phyloP scores from a whole-genome alignment of 2,888 invertebrate genomes.

The Listrodromus nycthemerus region DNA sequence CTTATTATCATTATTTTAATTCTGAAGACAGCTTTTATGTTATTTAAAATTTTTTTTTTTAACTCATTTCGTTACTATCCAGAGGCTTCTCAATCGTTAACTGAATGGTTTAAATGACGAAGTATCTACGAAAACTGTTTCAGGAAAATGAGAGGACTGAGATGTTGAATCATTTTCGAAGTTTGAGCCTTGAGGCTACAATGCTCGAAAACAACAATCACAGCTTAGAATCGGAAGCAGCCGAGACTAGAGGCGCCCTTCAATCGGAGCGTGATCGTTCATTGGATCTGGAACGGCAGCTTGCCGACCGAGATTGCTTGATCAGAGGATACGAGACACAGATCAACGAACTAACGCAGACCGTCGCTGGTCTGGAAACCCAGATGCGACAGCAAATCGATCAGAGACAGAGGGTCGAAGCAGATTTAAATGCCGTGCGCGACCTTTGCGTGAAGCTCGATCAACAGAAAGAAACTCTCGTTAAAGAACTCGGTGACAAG shows the following conservation, averaged over 20 bases:
- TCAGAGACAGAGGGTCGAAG: constrained; percentile 87
- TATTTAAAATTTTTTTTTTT: no score
- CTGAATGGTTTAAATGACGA: neutral
- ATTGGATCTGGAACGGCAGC: constrained; percentile 88
- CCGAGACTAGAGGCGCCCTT: constrained; percentile 88
- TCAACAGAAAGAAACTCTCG: constrained; percentile 88
- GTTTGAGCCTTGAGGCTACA: constrained; percentile 91
- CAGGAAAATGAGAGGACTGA: constrained; percentile 92
- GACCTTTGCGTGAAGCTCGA: constrained; percentile 88
- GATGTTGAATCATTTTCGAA: constrained; percentile 92
- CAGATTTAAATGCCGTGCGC: constrained; percentile 87
- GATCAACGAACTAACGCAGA: constrained; percentile 85
- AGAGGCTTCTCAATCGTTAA: no score
- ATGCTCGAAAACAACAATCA: constrained; percentile 92
- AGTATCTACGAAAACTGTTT: constrained; percentile 32
- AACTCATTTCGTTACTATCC: no score
- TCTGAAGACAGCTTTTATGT: no score
- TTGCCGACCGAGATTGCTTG: constrained; percentile 86
- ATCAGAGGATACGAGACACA: constrained; percentile 87
- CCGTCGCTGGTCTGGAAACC: constrained; percentile 87
- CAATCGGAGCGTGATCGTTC: constrained; percentile 87
- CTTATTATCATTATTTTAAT: no score
- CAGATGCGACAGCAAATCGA: constrained; percentile 88
- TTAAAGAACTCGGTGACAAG: constrained; percentile 86
- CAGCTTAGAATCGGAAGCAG: constrained; percentile 91